Evolutionary conservation across 2,797 vertebrate species (phyloP).

Genomic region (Sternotherus odoratus): DNA sequence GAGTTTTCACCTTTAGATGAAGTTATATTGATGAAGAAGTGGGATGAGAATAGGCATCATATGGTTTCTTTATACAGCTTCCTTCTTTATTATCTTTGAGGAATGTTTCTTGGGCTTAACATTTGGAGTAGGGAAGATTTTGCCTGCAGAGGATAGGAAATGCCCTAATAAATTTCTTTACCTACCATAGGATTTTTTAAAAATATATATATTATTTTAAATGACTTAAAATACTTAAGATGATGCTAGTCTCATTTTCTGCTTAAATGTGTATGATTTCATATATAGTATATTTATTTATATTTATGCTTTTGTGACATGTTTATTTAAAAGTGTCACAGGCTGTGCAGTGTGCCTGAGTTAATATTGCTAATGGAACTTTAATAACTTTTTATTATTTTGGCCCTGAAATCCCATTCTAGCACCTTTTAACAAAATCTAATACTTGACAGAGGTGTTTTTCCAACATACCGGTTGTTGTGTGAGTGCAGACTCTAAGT

Average conservation of each 20-base stretch:
- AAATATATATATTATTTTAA: neutral
- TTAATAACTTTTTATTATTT: neutral
- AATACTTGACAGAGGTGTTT: neutral
- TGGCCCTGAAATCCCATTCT: neutral
- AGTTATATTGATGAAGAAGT: neutral
- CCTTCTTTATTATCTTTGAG: neutral
- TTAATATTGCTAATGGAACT: neutral
- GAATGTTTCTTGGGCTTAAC: neutral
- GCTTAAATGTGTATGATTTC: neutral
- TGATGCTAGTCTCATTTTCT: neutral
- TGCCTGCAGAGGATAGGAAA: neutral
- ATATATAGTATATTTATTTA: neutral
- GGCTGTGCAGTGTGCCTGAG: neutral
- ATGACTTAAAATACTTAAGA: constrained; percentile 14
- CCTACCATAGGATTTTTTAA: neutral
- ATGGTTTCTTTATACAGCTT: neutral
- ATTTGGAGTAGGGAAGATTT: neutral
- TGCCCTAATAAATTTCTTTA: neutral
- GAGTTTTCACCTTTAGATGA: neutral
- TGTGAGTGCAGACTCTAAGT: neutral
- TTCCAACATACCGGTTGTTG: neutral
- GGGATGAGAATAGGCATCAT: neutral
- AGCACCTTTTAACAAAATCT: neutral
- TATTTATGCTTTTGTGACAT: neutral
- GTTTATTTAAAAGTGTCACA: neutral